Base-by-base conservation (phyloP, 2,797 vertebrate genomes). In the Hydrocynus forskahlii region DNA sequence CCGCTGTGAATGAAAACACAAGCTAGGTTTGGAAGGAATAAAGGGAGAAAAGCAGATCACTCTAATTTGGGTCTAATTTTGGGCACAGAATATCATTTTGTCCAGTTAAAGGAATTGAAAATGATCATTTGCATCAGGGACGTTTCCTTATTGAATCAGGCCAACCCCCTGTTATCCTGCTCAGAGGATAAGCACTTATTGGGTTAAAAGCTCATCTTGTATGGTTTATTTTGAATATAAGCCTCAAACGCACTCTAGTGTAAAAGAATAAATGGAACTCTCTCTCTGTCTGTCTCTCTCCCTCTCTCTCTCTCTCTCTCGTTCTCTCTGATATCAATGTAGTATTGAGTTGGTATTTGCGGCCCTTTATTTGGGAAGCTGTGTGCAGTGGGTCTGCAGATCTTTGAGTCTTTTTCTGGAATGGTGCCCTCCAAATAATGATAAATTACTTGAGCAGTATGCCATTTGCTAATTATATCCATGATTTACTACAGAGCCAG, bases 381-480 rank as follows among this genome's bases (percentile, higher is more conserved):
- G 95, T 96, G 97, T 96, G 97, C 96, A 96, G 96, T 96, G 94
- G 96, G 96, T 97, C 96, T 97, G 97, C 95, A 95, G 96, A 97
- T 97, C 95, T 95, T 96, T 93, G 94, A 96, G 97, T 97, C 96
- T 96, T 94, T 97, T 97, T 99, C 97, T 98, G 97, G 98, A 99
- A 98, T 97, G 96, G 95, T 97, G 97, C 97, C 97, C 97, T 98
- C 96, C 97, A 98, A 98, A 98, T 98, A 97, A 97, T 99, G 98
- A 99, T 99, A 97, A 98, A 99, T 99, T 96, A 96, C 98, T 98
- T 97, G 96, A 97, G 97, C 97, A 96, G 96, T 95, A 97, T 99
- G 97, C 97, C 97, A 98, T 99, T 99, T 99, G 98, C 98, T 99
- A 99, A 99, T 99, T 99, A 99, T 99, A 99, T 97, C 97, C 98